Evolutionary conservation across 2,797 vertebrate species (phyloP), one percentile per base, ranked within the genome.

Genomic region (Ceryle rudis): DNA sequence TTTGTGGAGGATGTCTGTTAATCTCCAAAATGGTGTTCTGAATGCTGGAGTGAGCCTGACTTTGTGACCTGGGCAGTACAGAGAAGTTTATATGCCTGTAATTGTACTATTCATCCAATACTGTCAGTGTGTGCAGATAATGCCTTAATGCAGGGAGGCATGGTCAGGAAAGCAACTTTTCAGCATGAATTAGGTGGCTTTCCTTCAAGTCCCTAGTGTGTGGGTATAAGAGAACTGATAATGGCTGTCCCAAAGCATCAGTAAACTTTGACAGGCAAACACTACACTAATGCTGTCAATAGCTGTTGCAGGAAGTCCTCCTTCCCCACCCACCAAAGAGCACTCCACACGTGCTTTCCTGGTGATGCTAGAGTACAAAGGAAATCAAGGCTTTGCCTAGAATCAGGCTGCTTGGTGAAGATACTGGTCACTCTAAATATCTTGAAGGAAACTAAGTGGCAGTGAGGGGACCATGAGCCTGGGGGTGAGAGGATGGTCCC

Each of bases 401-500:
- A 19, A 37, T 10, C 14, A 54, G 73, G 57, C 21, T 77, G 33
- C 25, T 55, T 18, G 5, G 22, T 58, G 51, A 29, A 9, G 29
- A 20, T 31, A n/a, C 42, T 18, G 16, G 7, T 79, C 18, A 9
- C 46, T 60, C 41, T 31, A 39, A 49, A 26, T 12, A 39, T 71
- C 55, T 60, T 23, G 35, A 61, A 54, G 47, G 44, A 84, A 42
- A 20, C 2, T 1, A 46, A 79, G 35, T 11, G 14, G 15, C 28
- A 81, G 57, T 39, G 57, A 71, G 54, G 17, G 29, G 25, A 23
- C 22, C 1, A 0, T 7, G 26, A 52, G 17, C 39, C 31, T 54
- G 41, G 51, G 28, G 20, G 4, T 0, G 0, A 60, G 19, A 42
- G 21, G 3, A 5, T 49, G 46, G n/a, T 37, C 4, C 14, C 35